Evolutionary conservation across 2,113 vertebrate species (phyloP).

Genomic region (Tauraco erythrolophus): DNA sequence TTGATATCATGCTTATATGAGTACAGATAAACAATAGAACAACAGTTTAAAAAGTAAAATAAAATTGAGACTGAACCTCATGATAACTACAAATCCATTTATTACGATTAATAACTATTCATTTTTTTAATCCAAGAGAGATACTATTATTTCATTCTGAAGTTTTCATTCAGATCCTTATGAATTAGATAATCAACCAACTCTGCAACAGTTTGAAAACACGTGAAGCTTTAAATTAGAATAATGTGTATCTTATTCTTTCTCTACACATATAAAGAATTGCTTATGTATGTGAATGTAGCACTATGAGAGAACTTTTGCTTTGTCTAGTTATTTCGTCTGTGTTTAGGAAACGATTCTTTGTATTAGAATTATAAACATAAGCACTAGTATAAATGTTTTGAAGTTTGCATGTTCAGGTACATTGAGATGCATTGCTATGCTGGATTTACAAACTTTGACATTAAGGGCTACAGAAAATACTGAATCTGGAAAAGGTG

Average conservation of each 20-base stretch:
- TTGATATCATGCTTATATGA: background rate
- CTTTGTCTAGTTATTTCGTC: background rate
- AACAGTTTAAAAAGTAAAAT: background rate
- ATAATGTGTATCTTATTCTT: background rate
- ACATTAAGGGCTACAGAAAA: background rate
- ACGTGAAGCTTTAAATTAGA: background rate
- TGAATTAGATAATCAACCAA: background rate
- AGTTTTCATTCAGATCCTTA: background rate
- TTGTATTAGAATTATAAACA: constrained; percentile 4
- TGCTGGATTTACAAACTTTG: background rate
- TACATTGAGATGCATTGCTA: background rate
- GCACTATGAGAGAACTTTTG: background rate
- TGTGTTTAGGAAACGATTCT: background rate
- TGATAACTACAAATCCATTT: background rate
- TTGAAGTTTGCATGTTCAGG: background rate
- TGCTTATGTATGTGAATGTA: background rate
- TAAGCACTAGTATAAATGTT: constrained; percentile 1
- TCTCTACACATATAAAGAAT: background rate
- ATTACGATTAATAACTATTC: background rate
- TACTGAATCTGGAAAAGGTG: background rate
- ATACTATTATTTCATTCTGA: background rate
- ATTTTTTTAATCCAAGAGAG: background rate
- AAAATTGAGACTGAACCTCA: background rate
- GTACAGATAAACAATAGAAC: background rate
- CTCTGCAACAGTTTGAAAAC: background rate